These are phyloP conservation scores for Lophius piscatorius DNA, from an alignment of 2,113 vertebrate species.

Conservation along the genomic window DNA sequence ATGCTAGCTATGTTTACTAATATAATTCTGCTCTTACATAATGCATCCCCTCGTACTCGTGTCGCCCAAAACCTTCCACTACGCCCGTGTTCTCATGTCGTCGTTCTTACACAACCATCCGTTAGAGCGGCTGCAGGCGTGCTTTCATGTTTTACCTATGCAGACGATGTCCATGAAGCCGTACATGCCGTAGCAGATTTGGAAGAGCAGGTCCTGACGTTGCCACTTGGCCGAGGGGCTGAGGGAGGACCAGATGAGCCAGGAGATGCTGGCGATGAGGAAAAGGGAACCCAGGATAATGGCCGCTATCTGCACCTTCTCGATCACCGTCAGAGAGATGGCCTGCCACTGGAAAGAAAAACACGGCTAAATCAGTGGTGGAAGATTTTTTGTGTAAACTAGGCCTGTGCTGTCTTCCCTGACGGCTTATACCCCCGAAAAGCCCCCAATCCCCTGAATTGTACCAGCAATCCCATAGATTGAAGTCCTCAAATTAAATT, in stretches of 20 bases:
- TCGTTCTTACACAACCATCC: too few relatives aligned
- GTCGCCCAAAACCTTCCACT: not conserved
- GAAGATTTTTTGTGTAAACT: too few relatives aligned
- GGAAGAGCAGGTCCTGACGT: conserved; percentile 94
- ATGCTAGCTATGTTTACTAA: conserved; percentile 43
- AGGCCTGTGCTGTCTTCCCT: too few relatives aligned
- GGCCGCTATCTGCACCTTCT: conserved; percentile 95
- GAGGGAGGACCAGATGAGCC: conserved; percentile 96
- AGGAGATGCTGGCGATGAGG: conserved; percentile 95
- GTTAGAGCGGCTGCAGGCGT: not conserved
- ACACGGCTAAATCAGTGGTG: not conserved
- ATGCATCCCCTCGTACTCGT: conserved; percentile 6
- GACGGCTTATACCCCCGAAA: too few relatives aligned
- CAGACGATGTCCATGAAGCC: conserved; percentile 97
- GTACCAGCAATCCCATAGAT: too few relatives aligned
- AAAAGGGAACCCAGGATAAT: conserved; percentile 94
- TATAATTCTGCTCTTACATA: conserved; percentile 21
- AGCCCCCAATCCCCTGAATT: too few relatives aligned
- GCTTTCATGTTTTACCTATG: conserved; percentile 83
- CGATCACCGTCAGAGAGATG: conserved; percentile 94
- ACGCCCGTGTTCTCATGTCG: not conserved
- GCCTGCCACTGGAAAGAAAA: conserved; percentile 87
- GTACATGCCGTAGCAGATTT: conserved; percentile 97
- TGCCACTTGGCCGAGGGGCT: conserved; percentile 97
- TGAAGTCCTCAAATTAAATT: too few relatives aligned